These are phyloP conservation scores for Danio kyathit DNA, from an alignment of 2,797 vertebrate genomes.

Conservation along the genomic window DNA sequence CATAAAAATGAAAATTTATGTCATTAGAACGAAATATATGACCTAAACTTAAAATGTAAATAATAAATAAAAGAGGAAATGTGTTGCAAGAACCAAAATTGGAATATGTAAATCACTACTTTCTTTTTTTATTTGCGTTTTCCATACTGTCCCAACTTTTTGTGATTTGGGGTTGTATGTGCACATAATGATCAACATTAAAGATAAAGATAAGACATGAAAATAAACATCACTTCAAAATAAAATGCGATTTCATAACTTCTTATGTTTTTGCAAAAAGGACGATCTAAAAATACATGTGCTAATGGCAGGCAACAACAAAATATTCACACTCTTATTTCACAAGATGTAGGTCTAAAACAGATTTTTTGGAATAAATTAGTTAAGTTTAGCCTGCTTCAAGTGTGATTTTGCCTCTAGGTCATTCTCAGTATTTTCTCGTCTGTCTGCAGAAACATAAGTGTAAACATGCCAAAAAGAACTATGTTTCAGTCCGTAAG, in stretches of 20 bases:
- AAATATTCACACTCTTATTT: background rate
- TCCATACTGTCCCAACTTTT: no score
- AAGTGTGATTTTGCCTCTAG: background rate
- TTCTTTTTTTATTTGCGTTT: no score
- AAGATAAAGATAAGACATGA: no score
- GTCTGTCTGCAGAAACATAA: background rate
- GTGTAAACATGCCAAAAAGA: conserved; percentile 15
- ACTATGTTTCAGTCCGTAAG: background rate
- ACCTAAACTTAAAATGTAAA: no score
- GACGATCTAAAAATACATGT: background rate
- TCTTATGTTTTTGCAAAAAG: background rate
- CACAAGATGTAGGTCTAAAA: background rate
- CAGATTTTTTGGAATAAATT: background rate
- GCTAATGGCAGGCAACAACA: background rate
- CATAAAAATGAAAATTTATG: no score
- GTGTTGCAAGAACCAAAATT: no score
- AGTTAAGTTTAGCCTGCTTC: background rate
- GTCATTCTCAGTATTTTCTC: background rate
- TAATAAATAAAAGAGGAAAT: no score
- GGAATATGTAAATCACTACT: no score
- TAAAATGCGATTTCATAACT: background rate
- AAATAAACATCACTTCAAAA: background rate
- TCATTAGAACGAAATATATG: no score
- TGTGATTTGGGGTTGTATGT: no score
- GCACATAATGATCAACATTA: no score